Base-by-base conservation (phyloP, 30 jellyfish, hydroid and myxozoan genomes). In the Calvadosia cruxmelitensis region DNA sequence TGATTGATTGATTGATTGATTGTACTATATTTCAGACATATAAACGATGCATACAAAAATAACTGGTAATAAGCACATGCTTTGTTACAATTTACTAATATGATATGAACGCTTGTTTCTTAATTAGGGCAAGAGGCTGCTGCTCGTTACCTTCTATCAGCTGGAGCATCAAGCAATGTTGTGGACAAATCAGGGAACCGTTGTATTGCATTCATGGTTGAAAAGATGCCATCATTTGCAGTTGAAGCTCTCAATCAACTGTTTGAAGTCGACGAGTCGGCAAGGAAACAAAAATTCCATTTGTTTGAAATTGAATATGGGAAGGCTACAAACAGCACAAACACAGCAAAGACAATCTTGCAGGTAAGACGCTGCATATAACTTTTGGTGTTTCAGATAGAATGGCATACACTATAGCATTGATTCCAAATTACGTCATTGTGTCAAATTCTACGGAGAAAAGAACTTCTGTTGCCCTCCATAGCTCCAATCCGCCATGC, bases 181-280 rank as follows among this genome's bases (percentile, higher is more conserved):
- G 65, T 66, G 36, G 97, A 87, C 68, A 67, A 28, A 50, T 51
- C 71, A 3, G 97, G 97, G 35, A 79, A 68, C 63, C 70, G 84
- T 5, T 83, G 85, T 13, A 34, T 87, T 74, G 82, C 89, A 3
- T 57, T 50, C 52, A 80, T 87, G 94, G 78, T 87, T 0, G 94
- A 79, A 70, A 87, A 87, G 49, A 87, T 87, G 94, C 97, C 94
- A 63, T 33, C 75, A 1, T 77, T 79, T 62, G 97, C 97, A 0
- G 61, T 70, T 51, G 82, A 68, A 12, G 97, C 97, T 20, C 81
- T 87, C 15, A 66, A 74, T 29, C 94, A 87, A 50, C 75, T 80
- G 49, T 49, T 33, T 53, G 72, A 73, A 1, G 86, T 83, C 20
- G 92, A 87, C 52, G 42, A 52, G 50, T 78, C 94, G 0, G 29